Base-by-base conservation (phyloP, 2,113 vertebrate genomes). In the Barbus barbus region DNA sequence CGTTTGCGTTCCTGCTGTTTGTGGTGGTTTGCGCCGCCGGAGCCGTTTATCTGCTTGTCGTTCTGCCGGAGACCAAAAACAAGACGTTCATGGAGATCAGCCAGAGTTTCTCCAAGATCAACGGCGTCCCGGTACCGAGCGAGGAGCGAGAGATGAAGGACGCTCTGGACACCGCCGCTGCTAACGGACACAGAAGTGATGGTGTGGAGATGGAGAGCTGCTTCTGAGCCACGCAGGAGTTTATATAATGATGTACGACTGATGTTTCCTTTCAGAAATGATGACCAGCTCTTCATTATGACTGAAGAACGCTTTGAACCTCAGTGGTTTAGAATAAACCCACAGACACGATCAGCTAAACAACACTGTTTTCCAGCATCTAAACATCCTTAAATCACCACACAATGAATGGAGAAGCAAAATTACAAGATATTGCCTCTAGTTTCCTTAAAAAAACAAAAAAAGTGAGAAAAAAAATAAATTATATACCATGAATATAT, bases 21-120 rank as follows among this genome's bases (percentile, higher is more conserved):
- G 94, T 95, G 77, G 93, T 87, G 0, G 81, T 97, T 82, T 98
- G 97, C 81, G 48, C 88, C 1, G 0, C 90, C 0, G 97, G 95
- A 44, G 93, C 97, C 0, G 11, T 93, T 44, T 99, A 95, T 88
- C 94, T 98, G 67, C 94, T 94, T 56, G 82, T 96, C 9, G 87
- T 98, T 84, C 95, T 99, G 22, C 97, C 97, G 0, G 98, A 99
- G 93, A 99, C 97, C 31, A 99, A 99, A 90, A 97, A 97, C 89
- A 98, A 96, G 92, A 98, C 96, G 1, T 93, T 97, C 7, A 78
- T 94, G 61, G 96, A 99, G 90, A 99, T 99, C 92, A 97, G 94
- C 88, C 93, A 95, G 86, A 96, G 93, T 18, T 99, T 99, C 84
- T 92, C 94, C 87, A 97, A 94, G 88, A 96, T 96, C 80, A 97